Base-by-base conservation (phyloP, 2,113 vertebrate genomes). In the Coregonus clupeaformis region DNA sequence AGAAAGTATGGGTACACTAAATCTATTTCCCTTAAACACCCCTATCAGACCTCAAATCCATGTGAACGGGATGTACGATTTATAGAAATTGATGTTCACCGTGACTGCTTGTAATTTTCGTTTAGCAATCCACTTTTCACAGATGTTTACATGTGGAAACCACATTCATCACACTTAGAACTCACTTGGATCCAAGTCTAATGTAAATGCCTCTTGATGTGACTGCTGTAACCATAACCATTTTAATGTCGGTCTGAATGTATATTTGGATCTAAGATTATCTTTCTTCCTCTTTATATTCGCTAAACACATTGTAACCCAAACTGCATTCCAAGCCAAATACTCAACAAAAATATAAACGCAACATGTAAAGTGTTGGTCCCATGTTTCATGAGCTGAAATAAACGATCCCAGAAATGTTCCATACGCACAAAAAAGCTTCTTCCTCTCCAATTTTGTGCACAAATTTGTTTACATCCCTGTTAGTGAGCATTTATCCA, bases 241-340 rank as follows among this genome's bases (percentile, higher is more conserved):
- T 22, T n/a, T 60, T 6, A 24, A 24, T 22, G 13, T 60, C 49
- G 12, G 57, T 60, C 9, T 60, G 57, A 60, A 60, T 22, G 57
- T 60, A 60, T 5, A 60, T 60, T 60, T 22, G 13, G 57, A 60
- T 60, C 2, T 13, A 60, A 60, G 18, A 60, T 60, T 1, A 60
- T 60, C 4, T 60, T 7, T 22, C 57, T 60, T 24, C 57, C 18
- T 60, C 49, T 18, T 52, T 52, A 42, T 2, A 42, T 2, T 42
- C 2, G 20, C 52, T 55, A 4, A 20, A 55, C 18, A 52, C 60
- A 13, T 3, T 67, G 59, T 25, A 12, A 77, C 69, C 49, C 30
- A 25, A 77, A 32, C 60, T 55, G 70, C 49, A 68, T 72, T 47
- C 18, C 24, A 22, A 62, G 76, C 36, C 30, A 32, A 77, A 42